Percentiles rank a stretch among this genome's conserved stretches.
phyloP scores from a whole-genome alignment of 2,797 vertebrate species.

The Fistularia tabacaria region DNA sequence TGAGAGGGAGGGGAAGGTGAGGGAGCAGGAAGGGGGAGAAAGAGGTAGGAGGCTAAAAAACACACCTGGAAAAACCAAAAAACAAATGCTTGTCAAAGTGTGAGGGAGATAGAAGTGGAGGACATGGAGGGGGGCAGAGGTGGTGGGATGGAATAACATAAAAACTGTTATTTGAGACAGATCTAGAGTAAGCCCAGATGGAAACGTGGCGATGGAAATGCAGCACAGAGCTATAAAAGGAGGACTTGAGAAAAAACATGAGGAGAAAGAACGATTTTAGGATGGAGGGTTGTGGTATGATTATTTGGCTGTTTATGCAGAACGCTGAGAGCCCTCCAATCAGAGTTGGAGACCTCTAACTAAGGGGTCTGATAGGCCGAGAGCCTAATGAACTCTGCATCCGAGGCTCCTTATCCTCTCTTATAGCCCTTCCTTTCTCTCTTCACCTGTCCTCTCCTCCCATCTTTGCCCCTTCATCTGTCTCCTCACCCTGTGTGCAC shows the following conservation, averaged over 20 bases:
- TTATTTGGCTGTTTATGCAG: slow-evolving; percentile 73
- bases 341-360: slow-evolving; percentile 62
- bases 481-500: slow-evolving; percentile 43
- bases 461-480: slow-evolving; percentile 42
- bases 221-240: slow-evolving; percentile 15
- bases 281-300: slow-evolving; percentile 52
- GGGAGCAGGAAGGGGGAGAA: slow-evolving; percentile 6
- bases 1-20: slow-evolving; percentile 12
- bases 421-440: slow-evolving; percentile 40
- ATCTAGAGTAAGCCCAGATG: slow-evolving; percentile 37
- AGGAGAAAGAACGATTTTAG: slow-evolving; percentile 39
- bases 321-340: slow-evolving; percentile 70
- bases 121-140: slow-evolving; percentile 16
- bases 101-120: slow-evolving; percentile 36
- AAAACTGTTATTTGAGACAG: slow-evolving; percentile 60
- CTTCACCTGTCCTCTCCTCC: slow-evolving; percentile 50
- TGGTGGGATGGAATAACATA: slow-evolving; percentile 49
- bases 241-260: slow-evolving; percentile 34
- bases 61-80: slow-evolving; percentile 42
- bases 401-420: slow-evolving; percentile 46
- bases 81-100: slow-evolving; percentile 45
- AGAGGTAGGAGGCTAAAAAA: slow-evolving; percentile 35
- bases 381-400: slow-evolving; percentile 55
- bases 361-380: slow-evolving; percentile 59
- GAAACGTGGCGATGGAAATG: slow-evolving; percentile 38